Evolutionary conservation across 2,797 vertebrate species (phyloP).

Genomic region (Oreortyx pictus): DNA sequence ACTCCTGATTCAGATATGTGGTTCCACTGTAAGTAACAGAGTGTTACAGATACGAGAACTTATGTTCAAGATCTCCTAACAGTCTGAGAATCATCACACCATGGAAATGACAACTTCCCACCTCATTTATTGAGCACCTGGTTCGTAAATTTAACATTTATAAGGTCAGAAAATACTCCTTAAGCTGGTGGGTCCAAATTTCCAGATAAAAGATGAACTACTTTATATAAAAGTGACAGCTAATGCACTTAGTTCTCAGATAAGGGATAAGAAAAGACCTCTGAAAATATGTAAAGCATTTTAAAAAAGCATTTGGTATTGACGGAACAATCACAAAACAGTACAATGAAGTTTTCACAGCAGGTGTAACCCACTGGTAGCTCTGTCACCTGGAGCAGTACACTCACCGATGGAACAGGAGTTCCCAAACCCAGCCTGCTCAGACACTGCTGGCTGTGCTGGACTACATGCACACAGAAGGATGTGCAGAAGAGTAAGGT

Average conservation of each 20-base stretch:
- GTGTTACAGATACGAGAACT: not conserved
- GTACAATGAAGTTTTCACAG: not conserved
- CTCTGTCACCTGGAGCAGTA: not conserved
- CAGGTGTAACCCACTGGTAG: rapidly evolving
- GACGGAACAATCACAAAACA: not conserved
- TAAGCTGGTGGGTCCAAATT: not conserved
- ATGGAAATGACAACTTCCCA: not conserved
- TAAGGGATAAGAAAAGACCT: not conserved
- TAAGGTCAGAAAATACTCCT: not conserved
- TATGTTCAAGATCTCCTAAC: not conserved
- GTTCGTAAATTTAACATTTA: not conserved
- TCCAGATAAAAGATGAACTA: not conserved
- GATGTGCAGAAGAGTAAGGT: not conserved
- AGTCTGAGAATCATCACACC: not conserved
- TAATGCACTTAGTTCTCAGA: not conserved
- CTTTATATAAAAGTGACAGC: not conserved
- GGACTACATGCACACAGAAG: not conserved
- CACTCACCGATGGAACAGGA: not conserved
- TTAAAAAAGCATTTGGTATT: not conserved
- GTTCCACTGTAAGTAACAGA: not conserved
- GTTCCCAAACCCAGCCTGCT: not conserved
- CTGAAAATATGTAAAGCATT: not conserved
- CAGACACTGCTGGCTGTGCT: not conserved
- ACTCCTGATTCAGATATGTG: not conserved
- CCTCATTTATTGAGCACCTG: not conserved